Base-by-base conservation (phyloP, 2,888 invertebrate species). In the Seira musarum region DNA sequence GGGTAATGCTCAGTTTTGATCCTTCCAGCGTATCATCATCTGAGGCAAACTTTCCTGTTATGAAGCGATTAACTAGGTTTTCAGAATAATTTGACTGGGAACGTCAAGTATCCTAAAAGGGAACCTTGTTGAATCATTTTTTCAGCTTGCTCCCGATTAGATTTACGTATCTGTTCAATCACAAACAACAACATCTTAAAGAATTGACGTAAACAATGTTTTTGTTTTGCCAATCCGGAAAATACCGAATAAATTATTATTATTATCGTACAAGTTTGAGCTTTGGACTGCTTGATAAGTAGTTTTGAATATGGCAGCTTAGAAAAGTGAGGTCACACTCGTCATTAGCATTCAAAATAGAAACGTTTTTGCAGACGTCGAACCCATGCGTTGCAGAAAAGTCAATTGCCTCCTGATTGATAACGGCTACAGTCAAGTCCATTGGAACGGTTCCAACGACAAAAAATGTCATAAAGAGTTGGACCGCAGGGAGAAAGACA, bases 391-490 rank as follows among this genome's bases (percentile, higher is more conserved):
- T 13, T 40, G 40, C 40, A 13, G 40, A 40, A 13, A 40, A 40
- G 6, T 5, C 40, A 8, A 8, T 5, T 40, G 40, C 40, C 24
- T 84, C 84, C 10, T 78, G 67, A 24, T 80, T 82, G 19, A 84
- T 63, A 0, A 84, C 77, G 2, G 67, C 81, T 24, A 84, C n/a
- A 0, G 25, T 19, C 22, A 84, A 40, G 1, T 66, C 61, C 22
- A 74, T 82, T 8, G 84, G 84, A 53, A 77, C 80, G 2, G 75
- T 61, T 1, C 84, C 82, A 69, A 82, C 79, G 1, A 82, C 71
- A 2, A 80, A 30, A 49, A 81, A 82, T 21, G 80, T 82, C 1
- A 82, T 40, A 13, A 80, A 40, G 0, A 84, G 71, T 80, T 81
- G 80, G 6, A 81, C 19, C n/a, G 84, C 73, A 1, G 84, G 84